phyloP scores from a whole-genome alignment of 2,113 vertebrate genomes.

The Trichomycterus rosablanca region DNA sequence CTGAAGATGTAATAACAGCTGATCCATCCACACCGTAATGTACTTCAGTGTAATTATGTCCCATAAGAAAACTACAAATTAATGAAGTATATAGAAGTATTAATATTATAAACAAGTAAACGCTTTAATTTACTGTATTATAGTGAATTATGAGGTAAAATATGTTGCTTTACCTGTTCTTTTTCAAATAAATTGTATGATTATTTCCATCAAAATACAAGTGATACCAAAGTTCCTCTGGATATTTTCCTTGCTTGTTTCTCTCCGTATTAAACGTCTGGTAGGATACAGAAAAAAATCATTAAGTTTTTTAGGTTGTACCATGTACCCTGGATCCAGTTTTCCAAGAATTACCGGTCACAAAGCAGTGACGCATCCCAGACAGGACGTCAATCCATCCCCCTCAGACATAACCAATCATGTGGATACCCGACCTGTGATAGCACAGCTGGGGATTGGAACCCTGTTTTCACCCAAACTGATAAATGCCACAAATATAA shows the following conservation, averaged over 20 bases:
- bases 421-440: no score
- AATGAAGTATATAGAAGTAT: no score
- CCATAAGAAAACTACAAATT: constrained; percentile 71
- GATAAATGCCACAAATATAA: no score
- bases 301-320: background rate
- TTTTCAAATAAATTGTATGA: constrained; percentile 62
- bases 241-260: constrained; percentile 47
- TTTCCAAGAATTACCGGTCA: background rate
- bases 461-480: no score
- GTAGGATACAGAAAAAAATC: background rate
- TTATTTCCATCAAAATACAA: constrained; percentile 62
- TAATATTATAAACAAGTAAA: no score
- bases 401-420: no score
- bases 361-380: no score
- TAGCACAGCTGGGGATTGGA: no score
- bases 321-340: background rate
- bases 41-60: constrained; percentile 70
- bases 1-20: constrained; percentile 57
- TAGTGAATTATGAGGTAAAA: no score
- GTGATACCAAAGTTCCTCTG: constrained; percentile 60
- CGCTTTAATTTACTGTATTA: no score
- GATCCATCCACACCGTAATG: constrained; percentile 66
- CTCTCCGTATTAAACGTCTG: constrained; percentile 36
- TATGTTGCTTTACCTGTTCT: constrained; percentile 58
- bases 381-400: no score